A percentile compares a stretch with the other conserved stretches of the same genome.
Conservation (phyloP, 2,113 vertebrate species). For the Zapornia atra region DNA sequence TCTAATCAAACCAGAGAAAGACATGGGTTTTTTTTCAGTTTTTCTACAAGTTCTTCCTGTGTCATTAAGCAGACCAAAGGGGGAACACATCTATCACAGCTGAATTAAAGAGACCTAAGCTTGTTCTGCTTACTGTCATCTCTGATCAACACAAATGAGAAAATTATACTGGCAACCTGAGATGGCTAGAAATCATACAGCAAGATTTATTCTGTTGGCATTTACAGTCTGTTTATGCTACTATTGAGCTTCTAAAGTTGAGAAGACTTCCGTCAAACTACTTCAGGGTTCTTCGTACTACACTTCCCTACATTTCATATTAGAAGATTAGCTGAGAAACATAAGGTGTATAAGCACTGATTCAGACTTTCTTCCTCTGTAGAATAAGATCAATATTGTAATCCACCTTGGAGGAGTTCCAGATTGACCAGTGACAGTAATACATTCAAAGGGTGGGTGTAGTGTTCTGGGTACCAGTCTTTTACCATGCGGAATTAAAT, state of each 20-base stretch:
- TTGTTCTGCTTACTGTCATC: neutral
- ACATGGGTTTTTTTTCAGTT: neutral
- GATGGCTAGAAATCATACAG: neutral
- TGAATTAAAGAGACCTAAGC: neutral
- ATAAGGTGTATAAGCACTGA: neutral
- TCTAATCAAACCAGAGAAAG: neutral
- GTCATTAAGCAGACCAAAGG: neutral
- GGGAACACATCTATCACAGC: neutral
- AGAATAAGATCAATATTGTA: neutral
- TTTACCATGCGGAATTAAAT: neutral
- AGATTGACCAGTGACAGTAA: neutral
- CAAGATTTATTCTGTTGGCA: neutral
- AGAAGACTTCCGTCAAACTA: neutral
- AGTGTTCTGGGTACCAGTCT: neutral
- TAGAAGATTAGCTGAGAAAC: neutral
- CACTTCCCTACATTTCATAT: neutral
- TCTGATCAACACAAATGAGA: neutral
- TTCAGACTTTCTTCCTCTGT: neutral
- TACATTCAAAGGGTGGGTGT: neutral
- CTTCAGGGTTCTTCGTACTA: neutral
- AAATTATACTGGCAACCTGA: neutral
- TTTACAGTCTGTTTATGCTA: neutral
- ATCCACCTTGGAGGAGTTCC: neutral
- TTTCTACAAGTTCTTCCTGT: neutral
- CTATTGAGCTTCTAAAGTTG: neutral